Evolutionary conservation across 2,888 invertebrate genomes (phyloP), one percentile per base, ranked within the genome.

Genomic region (Argyresthia albistria): DNA sequence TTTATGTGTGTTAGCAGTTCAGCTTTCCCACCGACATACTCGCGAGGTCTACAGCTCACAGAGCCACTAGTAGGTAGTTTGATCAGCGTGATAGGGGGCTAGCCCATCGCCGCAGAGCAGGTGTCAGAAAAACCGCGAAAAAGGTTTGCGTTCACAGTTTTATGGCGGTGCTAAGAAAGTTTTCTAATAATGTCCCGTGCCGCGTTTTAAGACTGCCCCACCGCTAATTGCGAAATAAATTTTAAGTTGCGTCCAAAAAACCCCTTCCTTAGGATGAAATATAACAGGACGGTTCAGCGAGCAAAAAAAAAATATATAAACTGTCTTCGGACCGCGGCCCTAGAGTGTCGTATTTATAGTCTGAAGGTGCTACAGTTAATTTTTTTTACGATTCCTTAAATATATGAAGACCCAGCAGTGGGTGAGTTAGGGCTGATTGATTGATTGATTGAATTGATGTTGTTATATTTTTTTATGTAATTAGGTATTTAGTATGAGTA

Each of bases 211-310:
- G 65, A 63, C 48, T 12, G 75, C 71, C 70, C 63, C 68, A 65
- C 73, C 81, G 76, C 82, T 86, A 87, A 87, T 87, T 87, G 76
- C 84, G 72, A 82, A 76, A 87, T 87, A 86, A 87, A 87, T 87
- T 83, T 77, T 64, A 77, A 79, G 78, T 83, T 83, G 76, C 64
- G 66, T 8, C 71, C 76, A 75, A 80, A 87, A 86, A 87, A 81
- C 77, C 70, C 60, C 67, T 65, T 63, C 66, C 55, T 55, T 61
- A 66, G 60, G 59, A 61, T 82, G 80, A 84, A 74, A 80, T 82
- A 86, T 74, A 66, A 65, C 69, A 69, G 65, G 60, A 60, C 58
- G 60, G 59, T 60, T 63, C 66, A 66, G 65, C 63, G 59, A 57
- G 60, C 58, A 63, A 58, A 56, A 60, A 67, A 60, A 66, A 46